A percentile compares a stretch with the other conserved stretches of the same genome.
These are phyloP conservation scores for Chelonoidis abingdonii DNA, from an alignment of 2,113 vertebrate species.

Conservation along the genomic window DNA sequence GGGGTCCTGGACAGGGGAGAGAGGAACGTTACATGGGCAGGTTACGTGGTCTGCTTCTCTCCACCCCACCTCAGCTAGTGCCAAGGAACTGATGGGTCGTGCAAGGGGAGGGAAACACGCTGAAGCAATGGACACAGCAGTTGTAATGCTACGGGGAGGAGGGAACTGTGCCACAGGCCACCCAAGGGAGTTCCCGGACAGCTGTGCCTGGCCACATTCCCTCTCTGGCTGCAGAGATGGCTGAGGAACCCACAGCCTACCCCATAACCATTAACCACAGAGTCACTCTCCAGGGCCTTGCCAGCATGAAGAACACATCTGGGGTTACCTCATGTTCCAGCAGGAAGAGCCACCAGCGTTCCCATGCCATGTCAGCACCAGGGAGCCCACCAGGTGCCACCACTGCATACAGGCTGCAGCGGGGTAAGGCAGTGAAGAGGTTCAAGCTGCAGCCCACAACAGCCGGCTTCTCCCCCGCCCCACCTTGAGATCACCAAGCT, in stretches of 20 bases:
- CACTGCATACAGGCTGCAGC: background rate
- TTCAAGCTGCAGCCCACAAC: background rate
- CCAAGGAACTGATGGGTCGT: background rate
- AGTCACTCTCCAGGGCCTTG: accelerated
- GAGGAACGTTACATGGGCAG: accelerated
- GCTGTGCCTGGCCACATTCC: background rate
- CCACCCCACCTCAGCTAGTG: background rate
- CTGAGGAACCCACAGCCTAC: accelerated
- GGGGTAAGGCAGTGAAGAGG: background rate
- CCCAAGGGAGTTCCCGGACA: background rate
- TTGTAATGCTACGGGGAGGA: accelerated
- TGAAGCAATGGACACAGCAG: background rate
- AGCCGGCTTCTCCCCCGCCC: no score
- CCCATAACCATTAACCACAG: background rate
- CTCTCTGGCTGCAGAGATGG: background rate
- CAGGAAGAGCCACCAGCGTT: background rate
- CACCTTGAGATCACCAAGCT: background rate
- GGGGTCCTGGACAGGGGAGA: slow-evolving; percentile 72
- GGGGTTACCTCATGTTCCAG: accelerated
- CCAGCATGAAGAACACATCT: background rate
- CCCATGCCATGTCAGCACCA: no score
- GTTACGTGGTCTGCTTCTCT: background rate
- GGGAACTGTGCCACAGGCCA: background rate
- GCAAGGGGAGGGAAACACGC: accelerated
- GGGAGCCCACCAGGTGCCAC: background rate